Base-by-base conservation (phyloP, 2,888 invertebrate genomes). In the Endomychus coccineus region DNA sequence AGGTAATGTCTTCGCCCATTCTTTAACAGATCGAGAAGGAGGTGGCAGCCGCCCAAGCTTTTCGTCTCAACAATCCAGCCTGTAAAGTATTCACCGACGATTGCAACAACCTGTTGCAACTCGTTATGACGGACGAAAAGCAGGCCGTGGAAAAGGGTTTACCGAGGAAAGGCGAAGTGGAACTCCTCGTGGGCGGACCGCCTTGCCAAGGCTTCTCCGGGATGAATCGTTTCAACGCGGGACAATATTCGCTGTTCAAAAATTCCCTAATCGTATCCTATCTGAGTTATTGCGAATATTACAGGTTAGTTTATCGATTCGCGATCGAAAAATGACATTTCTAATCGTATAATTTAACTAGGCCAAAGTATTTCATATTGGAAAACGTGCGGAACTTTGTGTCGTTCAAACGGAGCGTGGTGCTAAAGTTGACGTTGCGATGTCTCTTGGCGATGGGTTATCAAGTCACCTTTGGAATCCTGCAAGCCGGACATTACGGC, bases 171-270 rank as follows among this genome's bases (percentile, higher is more conserved):
- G 87, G 87, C 0, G 83, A 88, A 41, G 87, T 90, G 1, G 87
- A 90, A 53, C 62, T 90, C 39, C 63, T 90, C 16, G 84, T 86
- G 55, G 90, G 89, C 6, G 89, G 89, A 1, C 89, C 89, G 1
- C 89, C 89, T 0, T 90, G 89, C 58, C 89, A 90, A 64, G 89
- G 89, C 3, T 90, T 89, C 66, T 86, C 85, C 27, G 86, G 86
- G 21, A 88, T 89, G 87, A 90, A 90, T 63, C 69, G 88, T 33
- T 90, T 89, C 62, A 88, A 85, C 64, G 80, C 80, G 0, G 70
- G 87, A 17, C 83, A 88, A 49, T 88, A 88, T 62, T 87, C 88
- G 2, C 71, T 78, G 46, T 88, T 89, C 56, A 89, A 87, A 69
- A 89, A 87, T 61, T 89, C 89, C 0, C 67, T 89, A 9, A 80